These are phyloP conservation scores for Chalcis sispes DNA, from an alignment of 2,888 invertebrate species.

Conservation along the genomic window DNA sequence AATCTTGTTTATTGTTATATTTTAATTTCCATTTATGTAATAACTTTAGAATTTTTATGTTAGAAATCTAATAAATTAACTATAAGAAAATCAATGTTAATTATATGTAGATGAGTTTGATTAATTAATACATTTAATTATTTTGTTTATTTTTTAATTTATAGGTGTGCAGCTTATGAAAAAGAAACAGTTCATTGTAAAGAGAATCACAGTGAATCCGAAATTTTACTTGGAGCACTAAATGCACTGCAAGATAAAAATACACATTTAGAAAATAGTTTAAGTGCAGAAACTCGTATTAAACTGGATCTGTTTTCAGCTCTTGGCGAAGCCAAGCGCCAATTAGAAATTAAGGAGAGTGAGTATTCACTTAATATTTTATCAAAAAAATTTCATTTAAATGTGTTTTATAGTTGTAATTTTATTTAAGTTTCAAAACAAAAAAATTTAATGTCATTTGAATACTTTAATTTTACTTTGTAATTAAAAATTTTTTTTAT, in stretches of 20 bases:
- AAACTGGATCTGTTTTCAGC: constrained; percentile 99
- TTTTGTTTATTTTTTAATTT: constrained; percentile 11
- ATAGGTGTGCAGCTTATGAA: constrained; percentile 68
- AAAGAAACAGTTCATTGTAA: constrained; percentile 77
- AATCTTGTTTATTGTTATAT: background rate
- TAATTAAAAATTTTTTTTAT: background rate
- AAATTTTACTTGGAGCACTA: constrained; percentile 87
- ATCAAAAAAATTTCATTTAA: constrained; percentile 19
- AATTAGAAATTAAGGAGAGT: constrained; percentile 92
- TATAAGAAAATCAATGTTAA: background rate
- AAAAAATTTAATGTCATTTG: too few species aligned
- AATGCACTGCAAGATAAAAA: constrained; percentile 93
- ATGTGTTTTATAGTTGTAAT: background rate
- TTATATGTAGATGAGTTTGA: background rate
- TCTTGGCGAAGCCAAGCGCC: constrained; percentile 94
- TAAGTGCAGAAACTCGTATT: constrained; percentile 97
- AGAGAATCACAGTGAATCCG: constrained; percentile 82
- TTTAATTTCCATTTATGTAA: too few species aligned
- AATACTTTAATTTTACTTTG: too few species aligned
- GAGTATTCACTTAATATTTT: constrained; percentile 73
- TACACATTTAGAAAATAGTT: constrained; percentile 92
- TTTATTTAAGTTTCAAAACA: too few species aligned
- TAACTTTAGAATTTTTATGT: too few species aligned
- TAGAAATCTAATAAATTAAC: background rate
- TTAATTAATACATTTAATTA: background rate